These are phyloP conservation scores for Drosophila ambigua DNA, from an alignment of 1,140 invertebrate genomes.

Conservation along the genomic window DNA sequence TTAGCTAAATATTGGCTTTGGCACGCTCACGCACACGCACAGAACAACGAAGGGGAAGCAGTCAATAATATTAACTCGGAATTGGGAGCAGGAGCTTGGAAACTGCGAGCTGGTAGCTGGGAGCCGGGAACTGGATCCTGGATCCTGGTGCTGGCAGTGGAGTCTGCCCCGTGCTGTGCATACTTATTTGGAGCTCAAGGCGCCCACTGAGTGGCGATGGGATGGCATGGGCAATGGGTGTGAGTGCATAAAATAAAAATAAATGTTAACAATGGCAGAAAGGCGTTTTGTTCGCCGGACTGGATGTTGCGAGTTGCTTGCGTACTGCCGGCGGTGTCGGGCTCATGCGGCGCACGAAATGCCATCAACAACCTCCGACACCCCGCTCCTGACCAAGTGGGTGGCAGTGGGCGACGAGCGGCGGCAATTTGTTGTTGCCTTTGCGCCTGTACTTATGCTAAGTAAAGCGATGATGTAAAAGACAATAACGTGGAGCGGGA, in stretches of 20 bases:
- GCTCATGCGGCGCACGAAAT: slow-evolving; percentile 68
- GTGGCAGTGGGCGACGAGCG: slow-evolving; percentile 4
- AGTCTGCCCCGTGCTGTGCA: slow-evolving; percentile 75
- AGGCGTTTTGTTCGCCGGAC: slow-evolving; percentile 57
- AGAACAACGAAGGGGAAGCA: slow-evolving; percentile 26
- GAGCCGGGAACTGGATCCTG: slow-evolving; percentile 15
- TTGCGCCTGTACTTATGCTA: slow-evolving; percentile 74
- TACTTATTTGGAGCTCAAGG: slow-evolving; percentile 79
- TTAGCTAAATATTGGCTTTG: slow-evolving; percentile 82
- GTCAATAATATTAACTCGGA: slow-evolving; percentile 78
- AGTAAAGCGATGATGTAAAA: slow-evolving; percentile 82
- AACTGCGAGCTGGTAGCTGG: slow-evolving; percentile 15
- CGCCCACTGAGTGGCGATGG: slow-evolving; percentile 25
- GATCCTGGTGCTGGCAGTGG: slow-evolving; percentile 18
- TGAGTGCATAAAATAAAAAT: slow-evolving; percentile 81
- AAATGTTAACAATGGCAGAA: slow-evolving; percentile 78
- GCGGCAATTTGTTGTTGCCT: slow-evolving; percentile 70
- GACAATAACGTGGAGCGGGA: slow-evolving; percentile 60
- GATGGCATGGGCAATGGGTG: slow-evolving; percentile 20
- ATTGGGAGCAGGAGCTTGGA: slow-evolving; percentile 31
- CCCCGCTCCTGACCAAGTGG: no score
- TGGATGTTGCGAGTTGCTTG: slow-evolving; percentile 44
- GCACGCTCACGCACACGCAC: slow-evolving; percentile 66
- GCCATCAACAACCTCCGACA: slow-evolving; percentile 38
- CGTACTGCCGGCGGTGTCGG: slow-evolving; percentile 54